Evolutionary conservation across 2,888 invertebrate genomes (phyloP).

Genomic region (Zele albiditarsus): DNA sequence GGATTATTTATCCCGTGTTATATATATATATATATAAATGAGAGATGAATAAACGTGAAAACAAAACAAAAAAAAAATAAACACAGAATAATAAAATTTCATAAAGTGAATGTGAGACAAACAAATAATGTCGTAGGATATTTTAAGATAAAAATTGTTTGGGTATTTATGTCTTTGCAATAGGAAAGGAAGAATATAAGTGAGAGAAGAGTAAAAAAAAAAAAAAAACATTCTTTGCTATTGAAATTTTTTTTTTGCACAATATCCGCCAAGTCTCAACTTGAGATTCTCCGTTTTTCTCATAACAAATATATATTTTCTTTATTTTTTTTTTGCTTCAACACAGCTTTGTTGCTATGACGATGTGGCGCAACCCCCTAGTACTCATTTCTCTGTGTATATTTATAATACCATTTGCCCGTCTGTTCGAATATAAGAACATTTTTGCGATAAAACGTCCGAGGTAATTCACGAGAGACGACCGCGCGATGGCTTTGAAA

Average conservation of each 20-base stretch:
- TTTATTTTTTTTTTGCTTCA: background rate
- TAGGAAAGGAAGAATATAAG: background rate
- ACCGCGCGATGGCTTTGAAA: constrained; percentile 38
- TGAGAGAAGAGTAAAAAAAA: background rate
- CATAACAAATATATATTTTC: background rate
- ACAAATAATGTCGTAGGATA: no score
- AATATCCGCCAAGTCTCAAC: background rate
- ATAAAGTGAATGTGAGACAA: no score
- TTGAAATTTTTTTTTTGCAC: background rate
- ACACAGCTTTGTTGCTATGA: constrained; percentile 12
- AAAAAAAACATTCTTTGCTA: background rate
- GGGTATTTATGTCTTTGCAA: background rate
- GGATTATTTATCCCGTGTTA: background rate
- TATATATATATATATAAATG: background rate
- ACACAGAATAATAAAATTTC: background rate
- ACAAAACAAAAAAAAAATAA: background rate
- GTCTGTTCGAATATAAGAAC: constrained; percentile 27
- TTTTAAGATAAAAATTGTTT: background rate
- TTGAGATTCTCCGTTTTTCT: background rate
- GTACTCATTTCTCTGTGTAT: background rate
- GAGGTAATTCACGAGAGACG: constrained; percentile 45
- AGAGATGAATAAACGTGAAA: background rate
- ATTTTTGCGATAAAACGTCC: constrained; percentile 43
- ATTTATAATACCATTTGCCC: constrained; percentile 8
- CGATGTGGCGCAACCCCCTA: constrained; percentile 1